Conservation (phyloP, 2,797 vertebrate species). For the Clarias fuscus region DNA sequence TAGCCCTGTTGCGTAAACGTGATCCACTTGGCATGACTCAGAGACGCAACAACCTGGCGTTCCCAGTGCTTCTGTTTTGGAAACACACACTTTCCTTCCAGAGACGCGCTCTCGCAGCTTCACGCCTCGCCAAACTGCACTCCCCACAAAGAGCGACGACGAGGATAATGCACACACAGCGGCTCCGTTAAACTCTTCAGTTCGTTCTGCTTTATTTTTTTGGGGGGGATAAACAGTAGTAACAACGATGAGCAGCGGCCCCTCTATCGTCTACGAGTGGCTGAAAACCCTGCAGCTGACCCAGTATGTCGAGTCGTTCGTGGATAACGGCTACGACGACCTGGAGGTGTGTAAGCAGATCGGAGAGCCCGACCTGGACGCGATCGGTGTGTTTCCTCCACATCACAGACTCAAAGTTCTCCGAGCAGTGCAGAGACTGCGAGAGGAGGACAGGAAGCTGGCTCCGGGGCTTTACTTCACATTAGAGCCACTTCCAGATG, state of each 20-base stretch:
- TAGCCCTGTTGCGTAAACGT: background rate
- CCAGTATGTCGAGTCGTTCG: conserved; percentile 93
- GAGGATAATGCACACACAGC: background rate
- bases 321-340: conserved; percentile 98
- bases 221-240: background rate
- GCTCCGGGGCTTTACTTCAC: conserved; percentile 85
- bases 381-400: conserved; percentile 90
- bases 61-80: conserved; percentile 1
- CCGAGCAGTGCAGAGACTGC: conserved; percentile 81
- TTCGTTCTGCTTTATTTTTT: background rate
- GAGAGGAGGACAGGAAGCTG: conserved; percentile 77
- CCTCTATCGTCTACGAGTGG: conserved; percentile 97
- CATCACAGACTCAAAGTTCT: conserved; percentile 86
- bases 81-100: conserved; percentile 16
- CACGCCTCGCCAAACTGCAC: background rate
- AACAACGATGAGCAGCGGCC: conserved; percentile 82
- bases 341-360: conserved; percentile 99
- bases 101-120: background rate
- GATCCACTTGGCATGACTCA: background rate
- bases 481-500: conserved; percentile 76
- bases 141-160: conserved; percentile 8
- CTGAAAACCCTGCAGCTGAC: conserved; percentile 90
- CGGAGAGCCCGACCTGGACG: conserved; percentile 95
- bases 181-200: background rate
- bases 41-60: background rate